A percentile compares a stretch with the other conserved stretches of the same genome.
Evolutionary conservation across 2,888 invertebrate genomes (phyloP).

Genomic region (Stramonita haemastoma): DNA sequence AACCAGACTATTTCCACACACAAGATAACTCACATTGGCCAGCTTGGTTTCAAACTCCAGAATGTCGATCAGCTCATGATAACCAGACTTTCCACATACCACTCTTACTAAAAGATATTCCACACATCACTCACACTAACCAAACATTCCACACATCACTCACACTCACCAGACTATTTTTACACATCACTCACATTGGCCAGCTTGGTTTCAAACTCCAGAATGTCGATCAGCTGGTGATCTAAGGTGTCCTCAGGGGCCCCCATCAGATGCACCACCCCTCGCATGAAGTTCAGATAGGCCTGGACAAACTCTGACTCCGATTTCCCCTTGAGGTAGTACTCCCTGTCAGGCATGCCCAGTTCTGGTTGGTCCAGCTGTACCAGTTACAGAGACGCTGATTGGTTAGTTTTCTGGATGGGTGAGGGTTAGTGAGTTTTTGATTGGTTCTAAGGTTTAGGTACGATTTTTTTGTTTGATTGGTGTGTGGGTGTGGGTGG

Average conservation of each 20-base stretch:
- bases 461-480: neutral
- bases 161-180: too few relatives aligned
- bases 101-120: too few relatives aligned
- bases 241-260: slow-evolving; percentile 82
- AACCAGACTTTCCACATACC: neutral
- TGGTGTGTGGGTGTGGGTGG: neutral
- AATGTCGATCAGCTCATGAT: slow-evolving; percentile 84
- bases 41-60: slow-evolving; percentile 87
- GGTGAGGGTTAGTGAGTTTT: neutral
- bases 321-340: slow-evolving; percentile 83
- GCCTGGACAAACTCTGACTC: slow-evolving; percentile 83
- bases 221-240: slow-evolving; percentile 85
- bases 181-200: slow-evolving; percentile 84
- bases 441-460: neutral
- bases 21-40: slow-evolving; percentile 83
- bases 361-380: slow-evolving; percentile 92
- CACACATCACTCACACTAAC: too few relatives aligned
- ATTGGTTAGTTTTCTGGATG: neutral
- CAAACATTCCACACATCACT: too few relatives aligned
- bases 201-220: slow-evolving; percentile 87
- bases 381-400: neutral
- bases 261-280: slow-evolving; percentile 87
- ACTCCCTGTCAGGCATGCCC: slow-evolving; percentile 89
- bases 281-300: slow-evolving; percentile 90
- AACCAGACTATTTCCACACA: too few relatives aligned